Conservation (phyloP, 2,113 vertebrate genomes). For the Campylomormyrus numenius region DNA sequence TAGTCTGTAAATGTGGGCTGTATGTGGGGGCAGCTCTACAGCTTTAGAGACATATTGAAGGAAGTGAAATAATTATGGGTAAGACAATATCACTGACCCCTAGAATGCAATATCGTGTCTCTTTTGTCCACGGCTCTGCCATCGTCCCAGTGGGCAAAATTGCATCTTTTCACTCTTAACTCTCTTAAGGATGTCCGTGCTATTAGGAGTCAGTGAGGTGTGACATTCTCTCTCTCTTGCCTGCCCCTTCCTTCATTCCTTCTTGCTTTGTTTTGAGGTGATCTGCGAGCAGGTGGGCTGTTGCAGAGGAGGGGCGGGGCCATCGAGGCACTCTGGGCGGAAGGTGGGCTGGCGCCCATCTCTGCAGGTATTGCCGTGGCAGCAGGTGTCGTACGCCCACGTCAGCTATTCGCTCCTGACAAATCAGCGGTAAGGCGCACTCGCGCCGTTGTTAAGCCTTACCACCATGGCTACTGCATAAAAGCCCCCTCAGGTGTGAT, state of each 20-base stretch:
- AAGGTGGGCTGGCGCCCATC: slow-evolving; percentile 63
- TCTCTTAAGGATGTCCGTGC: slow-evolving; percentile 69
- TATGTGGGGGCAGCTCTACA: slow-evolving; percentile 27
- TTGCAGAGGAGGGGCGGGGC: slow-evolving; percentile 63
- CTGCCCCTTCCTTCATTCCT: slow-evolving; percentile 48
- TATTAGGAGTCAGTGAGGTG: slow-evolving; percentile 87
- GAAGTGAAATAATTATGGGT: slow-evolving; percentile 94
- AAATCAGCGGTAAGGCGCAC: slow-evolving; percentile 53
- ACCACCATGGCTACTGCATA: not conserved
- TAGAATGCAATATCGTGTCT: slow-evolving; percentile 92
- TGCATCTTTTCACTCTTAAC: slow-evolving; percentile 72
- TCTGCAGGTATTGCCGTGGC: slow-evolving; percentile 47
- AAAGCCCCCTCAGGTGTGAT: not conserved
- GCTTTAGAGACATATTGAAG: slow-evolving; percentile 68
- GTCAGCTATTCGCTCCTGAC: slow-evolving; percentile 64
- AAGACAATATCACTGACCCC: slow-evolving; percentile 79
- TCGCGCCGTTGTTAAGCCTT: slow-evolving; percentile 19
- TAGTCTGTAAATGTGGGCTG: slow-evolving; percentile 39
- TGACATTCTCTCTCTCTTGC: slow-evolving; percentile 64
- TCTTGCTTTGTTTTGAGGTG: slow-evolving; percentile 63
- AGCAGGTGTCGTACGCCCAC: slow-evolving; percentile 68
- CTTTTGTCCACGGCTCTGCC: slow-evolving; percentile 76
- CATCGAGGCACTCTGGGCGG: slow-evolving; percentile 63
- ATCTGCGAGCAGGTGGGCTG: slow-evolving; percentile 91
- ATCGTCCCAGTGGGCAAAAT: slow-evolving; percentile 71